Percentiles rank a stretch among this genome's conserved stretches.
Conservation (phyloP, 2,113 vertebrate species). For the Takifugu flavidus region DNA sequence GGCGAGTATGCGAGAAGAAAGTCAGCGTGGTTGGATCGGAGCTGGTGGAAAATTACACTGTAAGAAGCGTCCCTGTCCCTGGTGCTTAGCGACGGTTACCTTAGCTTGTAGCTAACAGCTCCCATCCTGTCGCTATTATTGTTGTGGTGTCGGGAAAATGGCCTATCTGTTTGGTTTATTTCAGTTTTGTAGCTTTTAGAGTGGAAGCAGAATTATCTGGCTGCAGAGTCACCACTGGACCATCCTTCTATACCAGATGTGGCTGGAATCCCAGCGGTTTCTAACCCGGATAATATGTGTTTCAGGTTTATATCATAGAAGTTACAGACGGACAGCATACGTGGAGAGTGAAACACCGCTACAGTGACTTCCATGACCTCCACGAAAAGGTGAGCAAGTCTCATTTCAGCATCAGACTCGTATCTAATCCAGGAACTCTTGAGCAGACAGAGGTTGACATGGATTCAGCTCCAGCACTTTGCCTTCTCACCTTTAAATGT, state of each 20-base stretch:
- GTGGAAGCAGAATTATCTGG: too few species aligned
- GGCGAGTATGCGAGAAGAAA: conserved; percentile 76
- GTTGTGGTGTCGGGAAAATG: background rate
- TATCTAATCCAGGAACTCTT: too few species aligned
- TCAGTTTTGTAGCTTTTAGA: too few species aligned
- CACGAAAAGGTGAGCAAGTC: conserved; percentile 86
- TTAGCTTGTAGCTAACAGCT: conserved; percentile 12
- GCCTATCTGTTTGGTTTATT: background rate
- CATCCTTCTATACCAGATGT: background rate
- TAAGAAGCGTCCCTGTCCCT: conserved; percentile 46
- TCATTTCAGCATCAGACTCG: too few species aligned
- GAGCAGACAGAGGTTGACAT: too few species aligned
- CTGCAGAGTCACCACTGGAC: background rate
- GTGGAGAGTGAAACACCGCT: conserved; percentile 95
- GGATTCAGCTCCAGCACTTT: too few species aligned
- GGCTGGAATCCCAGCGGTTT: background rate
- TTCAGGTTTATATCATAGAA: conserved; percentile 94
- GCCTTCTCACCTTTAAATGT: too few species aligned
- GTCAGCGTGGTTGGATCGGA: conserved; percentile 86
- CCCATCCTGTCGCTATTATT: background rate
- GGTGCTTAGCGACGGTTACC: conserved; percentile 3
- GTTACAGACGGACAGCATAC: conserved; percentile 84
- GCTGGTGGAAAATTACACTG: conserved; percentile 90
- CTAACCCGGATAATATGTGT: background rate
- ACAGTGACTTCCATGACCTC: conserved; percentile 94